Percentiles rank a stretch among this genome's conserved stretches.
Evolutionary conservation across 1,140 invertebrate genomes (phyloP).

Genomic region (Aphelenchoides besseyi): DNA sequence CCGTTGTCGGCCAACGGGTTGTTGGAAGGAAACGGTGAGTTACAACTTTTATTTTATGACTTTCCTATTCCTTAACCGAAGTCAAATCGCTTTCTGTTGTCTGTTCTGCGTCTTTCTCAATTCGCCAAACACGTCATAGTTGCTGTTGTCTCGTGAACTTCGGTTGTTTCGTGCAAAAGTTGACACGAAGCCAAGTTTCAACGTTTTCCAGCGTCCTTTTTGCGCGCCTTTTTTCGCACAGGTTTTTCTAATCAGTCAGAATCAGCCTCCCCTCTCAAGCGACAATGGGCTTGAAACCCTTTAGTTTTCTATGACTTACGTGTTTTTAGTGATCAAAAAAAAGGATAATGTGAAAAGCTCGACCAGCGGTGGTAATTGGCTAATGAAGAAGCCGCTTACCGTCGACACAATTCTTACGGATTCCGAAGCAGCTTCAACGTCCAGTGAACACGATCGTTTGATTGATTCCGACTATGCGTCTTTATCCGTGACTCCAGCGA

Average conservation of each 20-base stretch:
- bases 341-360: background rate
- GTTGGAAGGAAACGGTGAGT: too few relatives aligned
- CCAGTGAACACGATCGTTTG: background rate
- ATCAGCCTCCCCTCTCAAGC: too few relatives aligned
- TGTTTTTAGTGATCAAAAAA: background rate
- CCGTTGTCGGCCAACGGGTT: too few relatives aligned
- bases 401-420: background rate
- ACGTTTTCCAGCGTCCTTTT: background rate
- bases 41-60: too few relatives aligned
- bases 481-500: background rate
- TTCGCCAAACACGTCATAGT: background rate
- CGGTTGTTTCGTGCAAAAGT: background rate
- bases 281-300: too few relatives aligned
- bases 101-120: background rate
- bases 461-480: constrained; percentile 14
- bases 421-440: background rate
- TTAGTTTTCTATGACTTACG: too few relatives aligned
- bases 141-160: background rate
- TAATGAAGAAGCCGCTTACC: background rate
- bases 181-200: background rate
- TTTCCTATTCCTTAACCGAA: too few relatives aligned
- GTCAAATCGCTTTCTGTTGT: background rate
- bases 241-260: too few relatives aligned
- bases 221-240: background rate
- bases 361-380: background rate